Percentiles rank a stretch among this genome's conserved stretches.
These are phyloP conservation scores for Drosophila paramelanica DNA, from an alignment of 2,888 invertebrate genomes.

Conservation along the genomic window DNA sequence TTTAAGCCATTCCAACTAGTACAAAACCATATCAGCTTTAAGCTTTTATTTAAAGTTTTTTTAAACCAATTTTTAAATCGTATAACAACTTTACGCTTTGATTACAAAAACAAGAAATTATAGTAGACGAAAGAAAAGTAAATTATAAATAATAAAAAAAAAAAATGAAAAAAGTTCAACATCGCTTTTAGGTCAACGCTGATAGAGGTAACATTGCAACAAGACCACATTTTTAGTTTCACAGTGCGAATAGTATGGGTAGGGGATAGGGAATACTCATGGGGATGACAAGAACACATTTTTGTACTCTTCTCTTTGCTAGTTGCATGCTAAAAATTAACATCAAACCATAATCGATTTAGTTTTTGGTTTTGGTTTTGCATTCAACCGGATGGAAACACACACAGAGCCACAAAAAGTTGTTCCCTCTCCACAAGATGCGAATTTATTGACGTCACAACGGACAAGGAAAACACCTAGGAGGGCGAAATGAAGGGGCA, in stretches of 20 bases:
- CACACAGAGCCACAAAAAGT: slow-evolving; percentile 4
- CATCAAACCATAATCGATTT: slow-evolving; percentile 62
- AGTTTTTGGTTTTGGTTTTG: slow-evolving; percentile 26
- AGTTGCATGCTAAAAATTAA: slow-evolving; percentile 32
- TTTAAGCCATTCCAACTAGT: background rate
- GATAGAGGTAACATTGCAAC: background rate
- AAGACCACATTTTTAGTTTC: background rate
- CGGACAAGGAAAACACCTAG: slow-evolving; percentile 9
- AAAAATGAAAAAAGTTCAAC: too few species aligned
- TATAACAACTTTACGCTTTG: too few species aligned
- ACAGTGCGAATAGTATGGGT: background rate
- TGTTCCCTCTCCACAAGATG: slow-evolving; percentile 26
- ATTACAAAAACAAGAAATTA: too few species aligned
- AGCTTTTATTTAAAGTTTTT: too few species aligned
- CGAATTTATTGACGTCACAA: slow-evolving; percentile 71
- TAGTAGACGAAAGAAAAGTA: too few species aligned
- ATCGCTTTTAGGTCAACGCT: too few species aligned
- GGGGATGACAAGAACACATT: background rate
- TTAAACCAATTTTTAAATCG: too few species aligned
- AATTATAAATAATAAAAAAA: too few species aligned
- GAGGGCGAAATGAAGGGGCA: slow-evolving; percentile 10
- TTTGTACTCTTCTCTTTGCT: background rate
- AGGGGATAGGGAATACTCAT: too few species aligned
- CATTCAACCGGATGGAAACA: background rate
- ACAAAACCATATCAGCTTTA: too few species aligned